Percentiles rank a stretch among this genome's conserved stretches.
Conservation (phyloP, 2,888 invertebrate genomes). For the Alviniconcha strummeri region DNA sequence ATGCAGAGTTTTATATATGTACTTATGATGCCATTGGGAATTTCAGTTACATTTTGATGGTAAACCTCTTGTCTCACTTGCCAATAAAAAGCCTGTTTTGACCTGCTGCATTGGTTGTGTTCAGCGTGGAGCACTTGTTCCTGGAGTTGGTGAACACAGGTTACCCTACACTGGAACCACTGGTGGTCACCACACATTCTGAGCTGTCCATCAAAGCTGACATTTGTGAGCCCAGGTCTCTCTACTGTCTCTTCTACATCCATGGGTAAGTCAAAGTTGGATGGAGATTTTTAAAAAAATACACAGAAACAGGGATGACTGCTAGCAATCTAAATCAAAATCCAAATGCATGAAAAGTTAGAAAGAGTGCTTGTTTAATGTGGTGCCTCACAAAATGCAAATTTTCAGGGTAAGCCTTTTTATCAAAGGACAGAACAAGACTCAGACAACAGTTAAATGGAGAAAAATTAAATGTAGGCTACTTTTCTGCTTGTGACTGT, state of each 20-base stretch:
- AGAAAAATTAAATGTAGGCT: too few relatives aligned
- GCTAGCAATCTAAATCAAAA: neutral
- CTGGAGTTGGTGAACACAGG: slow-evolving; percentile 89
- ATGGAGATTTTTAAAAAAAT: neutral
- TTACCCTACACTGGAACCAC: slow-evolving; percentile 90
- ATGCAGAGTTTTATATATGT: too few relatives aligned
- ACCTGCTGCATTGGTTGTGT: slow-evolving; percentile 5
- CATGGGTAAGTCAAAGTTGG: slow-evolving; percentile 82
- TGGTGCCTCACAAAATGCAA: too few relatives aligned
- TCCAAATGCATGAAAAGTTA: neutral
- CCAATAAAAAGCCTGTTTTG: too few relatives aligned
- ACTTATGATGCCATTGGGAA: too few relatives aligned
- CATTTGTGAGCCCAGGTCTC: slow-evolving; percentile 84
- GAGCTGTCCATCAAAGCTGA: slow-evolving; percentile 87
- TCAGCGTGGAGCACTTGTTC: slow-evolving; percentile 91
- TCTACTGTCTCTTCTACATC: slow-evolving; percentile 89
- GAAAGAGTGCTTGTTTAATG: neutral
- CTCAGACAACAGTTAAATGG: too few relatives aligned
- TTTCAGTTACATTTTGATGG: too few relatives aligned
- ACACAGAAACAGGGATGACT: too few relatives aligned
- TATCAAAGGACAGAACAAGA: too few relatives aligned
- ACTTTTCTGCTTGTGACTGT: too few relatives aligned
- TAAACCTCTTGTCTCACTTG: too few relatives aligned
- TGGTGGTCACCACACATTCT: slow-evolving; percentile 85
- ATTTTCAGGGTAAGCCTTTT: too few relatives aligned